Percentiles rank a stretch among this genome's conserved stretches.
phyloP scores from a whole-genome alignment of 2,888 invertebrate genomes.

The Teinopalpus imperialis region DNA sequence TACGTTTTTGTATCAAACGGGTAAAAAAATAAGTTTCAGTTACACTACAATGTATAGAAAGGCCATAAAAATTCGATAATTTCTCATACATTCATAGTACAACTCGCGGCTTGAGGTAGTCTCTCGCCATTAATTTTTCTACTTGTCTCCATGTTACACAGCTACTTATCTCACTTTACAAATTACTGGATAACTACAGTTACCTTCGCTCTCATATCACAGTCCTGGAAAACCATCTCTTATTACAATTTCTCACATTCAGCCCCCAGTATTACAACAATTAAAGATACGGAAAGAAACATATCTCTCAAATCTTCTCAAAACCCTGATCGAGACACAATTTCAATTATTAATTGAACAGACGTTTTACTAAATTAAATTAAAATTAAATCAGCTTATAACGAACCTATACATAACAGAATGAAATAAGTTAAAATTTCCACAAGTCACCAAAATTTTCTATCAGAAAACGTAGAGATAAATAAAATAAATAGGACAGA shows the following conservation, averaged over 20 bases:
- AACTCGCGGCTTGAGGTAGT: not conserved
- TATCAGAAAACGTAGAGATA: constrained; percentile 40
- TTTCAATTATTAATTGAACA: constrained; percentile 24
- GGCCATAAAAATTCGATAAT: constrained; percentile 1
- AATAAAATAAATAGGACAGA: constrained; percentile 63
- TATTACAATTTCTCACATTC: constrained; percentile 19
- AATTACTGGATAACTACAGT: constrained; percentile 24
- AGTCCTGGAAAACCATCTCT: constrained; percentile 56
- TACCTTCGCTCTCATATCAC: constrained; percentile 51
- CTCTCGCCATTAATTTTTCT: not conserved
- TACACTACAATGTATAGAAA: constrained; percentile 40
- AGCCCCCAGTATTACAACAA: constrained; percentile 1
- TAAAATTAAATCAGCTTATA: constrained; percentile 24
- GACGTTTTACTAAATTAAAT: constrained; percentile 19
- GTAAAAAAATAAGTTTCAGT: constrained; percentile 44
- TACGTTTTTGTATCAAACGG: constrained; percentile 40
- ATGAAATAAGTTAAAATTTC: constrained; percentile 26
- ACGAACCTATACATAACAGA: constrained; percentile 7
- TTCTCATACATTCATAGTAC: not conserved
- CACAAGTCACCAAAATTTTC: constrained; percentile 17
- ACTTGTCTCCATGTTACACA: no score
- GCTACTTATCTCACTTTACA: constrained; percentile 5
- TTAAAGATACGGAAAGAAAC: constrained; percentile 15
- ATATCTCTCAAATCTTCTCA: constrained; percentile 20
- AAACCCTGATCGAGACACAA: constrained; percentile 24